Percentiles rank a stretch among this genome's conserved stretches.
Evolutionary conservation across 2,888 invertebrate genomes (phyloP).

Genomic region (Sinopyrophorus schimmeli): DNA sequence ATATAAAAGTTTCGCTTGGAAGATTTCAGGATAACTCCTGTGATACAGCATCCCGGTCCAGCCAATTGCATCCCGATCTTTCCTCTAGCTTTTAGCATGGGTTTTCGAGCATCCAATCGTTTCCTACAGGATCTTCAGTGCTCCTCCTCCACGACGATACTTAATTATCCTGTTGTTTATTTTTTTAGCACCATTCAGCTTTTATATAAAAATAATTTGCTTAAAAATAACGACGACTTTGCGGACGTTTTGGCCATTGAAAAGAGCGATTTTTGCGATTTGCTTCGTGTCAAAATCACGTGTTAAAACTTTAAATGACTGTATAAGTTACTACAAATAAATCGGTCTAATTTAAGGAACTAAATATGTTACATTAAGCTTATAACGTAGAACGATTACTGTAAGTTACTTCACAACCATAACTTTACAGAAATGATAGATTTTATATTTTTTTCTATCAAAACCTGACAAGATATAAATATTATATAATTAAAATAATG

Average conservation of each 20-base stretch:
- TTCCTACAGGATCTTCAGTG: slow-evolving; percentile 5
- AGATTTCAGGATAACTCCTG: slow-evolving; percentile 36
- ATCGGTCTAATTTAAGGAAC: slow-evolving; percentile 23
- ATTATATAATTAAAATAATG: no score
- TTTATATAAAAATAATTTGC: slow-evolving; percentile 2
- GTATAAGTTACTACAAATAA: slow-evolving; percentile 25
- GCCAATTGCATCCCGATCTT: slow-evolving; percentile 25
- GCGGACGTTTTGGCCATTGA: slow-evolving; percentile 3
- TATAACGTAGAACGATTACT: slow-evolving; percentile 11
- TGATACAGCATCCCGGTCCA: slow-evolving; percentile 32
- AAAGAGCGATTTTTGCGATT: background rate
- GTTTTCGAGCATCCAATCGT: slow-evolving; percentile 31
- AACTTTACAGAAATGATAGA: no score
- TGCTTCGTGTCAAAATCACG: background rate
- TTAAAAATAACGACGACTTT: slow-evolving; percentile 14
- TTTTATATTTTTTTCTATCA: no score
- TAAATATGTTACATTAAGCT: slow-evolving; percentile 16
- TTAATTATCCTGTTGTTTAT: slow-evolving; percentile 22
- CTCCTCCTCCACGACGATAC: slow-evolving; percentile 29
- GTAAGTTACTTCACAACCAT: no score
- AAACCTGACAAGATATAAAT: no score
- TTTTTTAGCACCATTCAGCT: slow-evolving; percentile 14
- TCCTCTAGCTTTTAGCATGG: slow-evolving; percentile 26
- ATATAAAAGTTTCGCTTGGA: slow-evolving; percentile 37
- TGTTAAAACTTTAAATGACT: slow-evolving; percentile 19